These are phyloP conservation scores for Stegodyphus mimosarum DNA, from an alignment of 1,140 invertebrate genomes.

Conservation along the genomic window DNA sequence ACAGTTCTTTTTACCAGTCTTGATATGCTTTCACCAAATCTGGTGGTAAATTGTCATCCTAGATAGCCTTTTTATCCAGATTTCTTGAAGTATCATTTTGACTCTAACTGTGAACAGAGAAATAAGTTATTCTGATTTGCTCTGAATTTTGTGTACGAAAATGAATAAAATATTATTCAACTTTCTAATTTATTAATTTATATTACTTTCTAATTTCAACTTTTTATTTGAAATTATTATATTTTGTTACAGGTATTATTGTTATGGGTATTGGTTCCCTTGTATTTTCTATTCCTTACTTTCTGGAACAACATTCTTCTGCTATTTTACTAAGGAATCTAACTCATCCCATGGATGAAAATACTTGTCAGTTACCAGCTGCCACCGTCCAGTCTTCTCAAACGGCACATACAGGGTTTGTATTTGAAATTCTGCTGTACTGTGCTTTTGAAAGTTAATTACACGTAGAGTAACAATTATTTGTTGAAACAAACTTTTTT, in stretches of 20 bases:
- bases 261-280: slow-evolving; percentile 72
- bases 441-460: too few relatives aligned
- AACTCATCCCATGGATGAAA: slow-evolving; percentile 61
- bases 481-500: too few relatives aligned
- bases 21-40: too few relatives aligned
- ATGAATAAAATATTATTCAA: not conserved
- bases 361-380: slow-evolving; percentile 63
- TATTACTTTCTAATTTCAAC: not conserved
- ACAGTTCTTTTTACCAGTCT: too few relatives aligned
- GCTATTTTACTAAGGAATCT: slow-evolving; percentile 31
- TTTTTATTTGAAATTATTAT: not conserved
- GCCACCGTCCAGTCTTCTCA: slow-evolving; percentile 60
- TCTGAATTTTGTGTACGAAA: too few relatives aligned
- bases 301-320: slow-evolving; percentile 65
- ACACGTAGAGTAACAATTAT: too few relatives aligned
- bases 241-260: slow-evolving; percentile 66
- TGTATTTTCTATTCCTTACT: slow-evolving; percentile 72
- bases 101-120: too few relatives aligned
- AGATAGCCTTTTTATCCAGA: too few relatives aligned
- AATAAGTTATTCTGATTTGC: too few relatives aligned
- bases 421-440: not conserved
- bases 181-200: not conserved
- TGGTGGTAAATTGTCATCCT: too few relatives aligned
- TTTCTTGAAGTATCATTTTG: too few relatives aligned
- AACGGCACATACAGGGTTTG: slow-evolving; percentile 59